These are phyloP conservation scores for Keiferia lycopersicella DNA, from an alignment of 2,888 invertebrate species.

Conservation along the genomic window DNA sequence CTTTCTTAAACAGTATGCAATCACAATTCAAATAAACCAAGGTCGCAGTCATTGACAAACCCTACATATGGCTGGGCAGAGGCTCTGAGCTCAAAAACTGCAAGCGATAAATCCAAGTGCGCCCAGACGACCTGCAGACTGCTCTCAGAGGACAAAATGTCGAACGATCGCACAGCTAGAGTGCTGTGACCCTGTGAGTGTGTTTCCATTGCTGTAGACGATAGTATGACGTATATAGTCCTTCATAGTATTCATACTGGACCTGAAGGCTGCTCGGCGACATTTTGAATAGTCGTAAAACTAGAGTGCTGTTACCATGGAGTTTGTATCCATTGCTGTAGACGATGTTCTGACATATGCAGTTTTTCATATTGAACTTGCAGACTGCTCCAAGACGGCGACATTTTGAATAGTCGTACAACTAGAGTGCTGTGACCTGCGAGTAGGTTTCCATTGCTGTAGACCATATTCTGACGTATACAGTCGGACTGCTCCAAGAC, in stretches of 20 bases:
- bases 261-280: too few relatives aligned
- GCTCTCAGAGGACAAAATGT: constrained; percentile 52
- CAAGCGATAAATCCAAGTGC: constrained; percentile 50
- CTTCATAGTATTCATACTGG: too few relatives aligned
- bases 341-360: not conserved
- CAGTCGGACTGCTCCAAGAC: not conserved
- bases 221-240: too few relatives aligned
- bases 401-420: not conserved
- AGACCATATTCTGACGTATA: not conserved
- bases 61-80: not conserved
- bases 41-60: too few relatives aligned
- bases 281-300: too few relatives aligned
- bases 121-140: constrained; percentile 66
- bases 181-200: constrained; percentile 56
- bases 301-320: too few relatives aligned
- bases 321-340: not conserved
- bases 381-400: not conserved
- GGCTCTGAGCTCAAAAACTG: constrained; percentile 27
- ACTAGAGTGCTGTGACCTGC: not conserved
- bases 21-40: not conserved
- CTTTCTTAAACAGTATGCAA: too few relatives aligned
- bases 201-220: not conserved
- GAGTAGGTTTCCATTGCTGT: not conserved
- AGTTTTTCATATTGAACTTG: not conserved
- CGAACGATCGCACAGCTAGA: constrained; percentile 53